These are phyloP conservation scores for Stegodyphus mimosarum DNA, from an alignment of 1,140 invertebrate genomes.

Conservation along the genomic window DNA sequence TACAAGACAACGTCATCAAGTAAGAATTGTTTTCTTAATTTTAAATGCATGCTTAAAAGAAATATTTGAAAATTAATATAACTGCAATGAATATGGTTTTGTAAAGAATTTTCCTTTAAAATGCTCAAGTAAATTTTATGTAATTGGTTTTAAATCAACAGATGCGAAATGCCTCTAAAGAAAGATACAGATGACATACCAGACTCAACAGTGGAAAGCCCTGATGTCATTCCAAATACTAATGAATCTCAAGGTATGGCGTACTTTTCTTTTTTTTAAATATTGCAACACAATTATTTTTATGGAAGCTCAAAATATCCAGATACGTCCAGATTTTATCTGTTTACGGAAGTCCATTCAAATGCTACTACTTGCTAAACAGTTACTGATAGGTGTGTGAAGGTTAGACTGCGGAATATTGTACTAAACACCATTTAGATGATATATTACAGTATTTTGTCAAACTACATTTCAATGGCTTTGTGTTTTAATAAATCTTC, in stretches of 20 bases:
- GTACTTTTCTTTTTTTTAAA: not conserved
- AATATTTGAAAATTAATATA: not conserved
- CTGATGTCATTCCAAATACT: constrained; percentile 55
- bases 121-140: not conserved
- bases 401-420: too few species aligned
- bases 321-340: too few species aligned
- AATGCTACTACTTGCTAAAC: too few species aligned
- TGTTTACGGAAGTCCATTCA: too few species aligned
- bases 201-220: constrained; percentile 52
- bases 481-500: too few species aligned
- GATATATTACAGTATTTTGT: too few species aligned
- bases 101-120: not conserved
- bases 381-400: too few species aligned
- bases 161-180: constrained; percentile 56
- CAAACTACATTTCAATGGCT: too few species aligned
- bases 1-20: constrained; percentile 48
- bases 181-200: constrained; percentile 61
- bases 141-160: constrained; percentile 12
- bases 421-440: too few species aligned
- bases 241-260: constrained; percentile 52
- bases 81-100: not conserved
- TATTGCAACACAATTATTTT: not conserved
- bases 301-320: too few species aligned
- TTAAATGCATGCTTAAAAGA: not conserved
- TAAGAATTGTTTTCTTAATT: constrained; percentile 22